Evolutionary conservation across 2,113 vertebrate genomes (phyloP).

Genomic region (Tinamus guttatus): DNA sequence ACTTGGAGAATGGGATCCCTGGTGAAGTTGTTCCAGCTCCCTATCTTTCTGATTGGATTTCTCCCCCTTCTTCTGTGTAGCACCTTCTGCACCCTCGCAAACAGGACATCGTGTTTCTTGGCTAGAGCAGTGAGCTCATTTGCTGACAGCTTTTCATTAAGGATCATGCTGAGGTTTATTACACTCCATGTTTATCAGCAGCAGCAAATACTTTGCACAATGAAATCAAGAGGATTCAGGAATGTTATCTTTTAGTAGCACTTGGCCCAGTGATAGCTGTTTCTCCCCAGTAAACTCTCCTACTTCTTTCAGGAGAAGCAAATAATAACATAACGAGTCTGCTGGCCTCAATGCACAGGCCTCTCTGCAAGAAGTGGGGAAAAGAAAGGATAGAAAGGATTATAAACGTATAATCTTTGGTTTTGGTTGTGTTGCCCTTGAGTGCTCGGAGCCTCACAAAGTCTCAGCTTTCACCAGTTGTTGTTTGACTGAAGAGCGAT

Average conservation of each 20-base stretch:
- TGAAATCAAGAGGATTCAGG: conserved; percentile 8
- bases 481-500: fast-evolving
- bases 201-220: not conserved
- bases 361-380: not conserved
- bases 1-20: not conserved
- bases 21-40: not conserved
- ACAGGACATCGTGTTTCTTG: not conserved
- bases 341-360: not conserved
- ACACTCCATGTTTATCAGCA: conserved; percentile 6
- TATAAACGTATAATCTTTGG: not conserved
- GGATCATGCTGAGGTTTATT: not conserved
- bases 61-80: not conserved
- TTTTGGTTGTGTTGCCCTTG: not conserved
- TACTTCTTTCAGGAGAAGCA: conserved; percentile 6
- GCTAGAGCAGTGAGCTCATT: not conserved
- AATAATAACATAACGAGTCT: not conserved
- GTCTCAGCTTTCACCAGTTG: fast-evolving
- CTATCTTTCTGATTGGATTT: not conserved
- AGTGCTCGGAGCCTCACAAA: not conserved
- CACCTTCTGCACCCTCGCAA: not conserved
- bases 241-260: conserved; percentile 15
- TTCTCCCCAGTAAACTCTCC: conserved; percentile 6
- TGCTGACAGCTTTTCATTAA: not conserved
- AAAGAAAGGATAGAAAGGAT: not conserved
- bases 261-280: not conserved